Percentiles rank a stretch among this genome's conserved stretches.
Conservation (phyloP, 2,797 vertebrate species). For the Siniperca undulata region DNA sequence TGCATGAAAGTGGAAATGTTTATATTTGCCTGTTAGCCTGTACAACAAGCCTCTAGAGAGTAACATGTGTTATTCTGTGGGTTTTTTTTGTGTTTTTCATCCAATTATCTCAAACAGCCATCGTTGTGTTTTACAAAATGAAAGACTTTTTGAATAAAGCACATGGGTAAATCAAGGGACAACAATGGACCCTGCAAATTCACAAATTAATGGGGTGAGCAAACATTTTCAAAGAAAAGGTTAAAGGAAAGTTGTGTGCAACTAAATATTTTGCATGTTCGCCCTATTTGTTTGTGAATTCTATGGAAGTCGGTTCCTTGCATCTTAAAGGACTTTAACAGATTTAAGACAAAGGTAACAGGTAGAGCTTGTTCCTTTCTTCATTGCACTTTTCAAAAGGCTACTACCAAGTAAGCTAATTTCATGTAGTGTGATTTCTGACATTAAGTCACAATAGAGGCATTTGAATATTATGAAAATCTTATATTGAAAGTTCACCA, state of each 20-base stretch:
- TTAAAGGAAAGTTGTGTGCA: not conserved
- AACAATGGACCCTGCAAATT: not conserved
- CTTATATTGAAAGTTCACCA: not conserved
- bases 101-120: slow-evolving; percentile 2
- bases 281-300: not conserved
- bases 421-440: not conserved
- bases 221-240: slow-evolving; percentile 4
- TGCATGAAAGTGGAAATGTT: not conserved
- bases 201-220: not conserved
- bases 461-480: not conserved
- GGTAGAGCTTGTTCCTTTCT: not conserved
- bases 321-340: not conserved
- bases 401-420: not conserved
- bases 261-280: not conserved
- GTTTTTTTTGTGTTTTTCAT: not conserved
- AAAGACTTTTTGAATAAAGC: not conserved
- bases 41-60: not conserved
- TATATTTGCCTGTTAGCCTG: not conserved
- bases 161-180: not conserved
- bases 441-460: not conserved
- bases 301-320: not conserved
- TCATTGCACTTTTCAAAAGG: not conserved
- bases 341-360: not conserved
- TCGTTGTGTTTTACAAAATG: slow-evolving; percentile 8
- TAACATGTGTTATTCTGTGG: not conserved